Conservation (phyloP, 2,888 invertebrate genomes). For the Xanthia icteritia region DNA sequence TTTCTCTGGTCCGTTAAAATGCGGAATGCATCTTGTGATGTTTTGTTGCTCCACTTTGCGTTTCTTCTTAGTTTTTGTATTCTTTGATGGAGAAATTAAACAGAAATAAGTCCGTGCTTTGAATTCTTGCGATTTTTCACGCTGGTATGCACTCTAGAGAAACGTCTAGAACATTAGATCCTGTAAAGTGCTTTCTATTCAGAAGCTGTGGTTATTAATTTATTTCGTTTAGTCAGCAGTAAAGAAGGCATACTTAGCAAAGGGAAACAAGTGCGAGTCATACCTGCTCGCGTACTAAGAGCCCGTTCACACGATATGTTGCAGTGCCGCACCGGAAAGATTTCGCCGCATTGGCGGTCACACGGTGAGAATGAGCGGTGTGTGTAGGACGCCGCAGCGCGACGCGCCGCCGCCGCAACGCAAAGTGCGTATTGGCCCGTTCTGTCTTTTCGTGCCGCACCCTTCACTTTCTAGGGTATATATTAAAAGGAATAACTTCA, state of each 20-base stretch:
- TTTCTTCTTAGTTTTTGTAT: slow-evolving; percentile 49
- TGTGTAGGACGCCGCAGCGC: no score
- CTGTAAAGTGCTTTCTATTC: background rate
- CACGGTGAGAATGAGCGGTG: no score
- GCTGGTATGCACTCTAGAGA: slow-evolving; percentile 17
- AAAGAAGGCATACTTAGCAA: slow-evolving; percentile 4
- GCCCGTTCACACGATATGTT: no score
- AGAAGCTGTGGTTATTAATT: slow-evolving; percentile 17
- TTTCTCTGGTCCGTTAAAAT: slow-evolving; percentile 77
- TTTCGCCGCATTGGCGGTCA: no score
- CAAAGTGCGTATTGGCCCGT: no score
- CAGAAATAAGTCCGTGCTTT: slow-evolving; percentile 48
- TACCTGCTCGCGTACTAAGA: background rate
- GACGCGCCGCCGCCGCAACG: no score
- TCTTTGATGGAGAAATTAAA: slow-evolving; percentile 64
- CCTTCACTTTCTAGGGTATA: no score
- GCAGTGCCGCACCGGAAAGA: no score
- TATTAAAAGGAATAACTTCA: background rate
- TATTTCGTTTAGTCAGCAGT: background rate
- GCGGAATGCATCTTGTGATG: slow-evolving; percentile 81
- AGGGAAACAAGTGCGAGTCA: background rate
- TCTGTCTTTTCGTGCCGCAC: no score
- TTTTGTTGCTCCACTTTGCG: slow-evolving; percentile 73
- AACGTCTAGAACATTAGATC: slow-evolving; percentile 24
- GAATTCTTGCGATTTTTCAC: slow-evolving; percentile 35